phyloP scores from a whole-genome alignment of 1,140 invertebrate species.

The Cecropterus lyciades region DNA sequence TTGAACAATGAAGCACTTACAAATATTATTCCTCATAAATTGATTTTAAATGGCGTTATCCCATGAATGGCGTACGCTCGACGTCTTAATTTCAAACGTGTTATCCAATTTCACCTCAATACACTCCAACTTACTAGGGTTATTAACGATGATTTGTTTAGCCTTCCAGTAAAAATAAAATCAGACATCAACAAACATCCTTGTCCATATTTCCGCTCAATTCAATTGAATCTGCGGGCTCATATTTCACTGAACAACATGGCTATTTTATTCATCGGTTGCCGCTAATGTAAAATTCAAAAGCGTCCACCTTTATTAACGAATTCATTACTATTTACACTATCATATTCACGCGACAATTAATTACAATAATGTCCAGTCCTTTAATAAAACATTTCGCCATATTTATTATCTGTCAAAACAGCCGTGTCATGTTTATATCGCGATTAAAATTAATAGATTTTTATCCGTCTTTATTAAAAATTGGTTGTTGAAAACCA shows the following conservation, averaged over 20 bases:
- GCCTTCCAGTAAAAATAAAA: conserved; percentile 30
- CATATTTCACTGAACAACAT: conserved; percentile 46
- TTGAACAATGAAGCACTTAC: background rate
- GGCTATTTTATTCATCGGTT: conserved; percentile 44
- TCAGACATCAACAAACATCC: conserved; percentile 27
- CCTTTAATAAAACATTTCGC: conserved; percentile 33
- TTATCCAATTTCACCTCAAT: conserved; percentile 35
- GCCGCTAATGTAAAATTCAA: conserved; percentile 49
- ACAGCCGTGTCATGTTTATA: conserved; percentile 10
- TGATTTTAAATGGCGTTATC: background rate
- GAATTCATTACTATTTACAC: conserved; percentile 49
- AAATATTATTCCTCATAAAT: conserved; percentile 17
- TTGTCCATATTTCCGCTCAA: conserved; percentile 38
- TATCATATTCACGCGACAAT: conserved; percentile 42
- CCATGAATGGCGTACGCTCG: conserved; percentile 15
- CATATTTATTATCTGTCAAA: conserved; percentile 32
- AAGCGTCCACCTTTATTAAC: conserved; percentile 44
- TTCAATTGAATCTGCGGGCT: conserved; percentile 41
- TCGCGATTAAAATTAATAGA: conserved; percentile 15
- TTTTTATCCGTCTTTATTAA: conserved; percentile 14
- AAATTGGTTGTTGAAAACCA: conserved; percentile 18
- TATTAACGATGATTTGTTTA: conserved; percentile 35
- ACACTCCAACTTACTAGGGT: conserved; percentile 2
- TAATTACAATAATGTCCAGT: conserved; percentile 37
- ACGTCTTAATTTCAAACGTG: conserved; percentile 34